Percentiles rank a stretch among this genome's conserved stretches.
Conservation (phyloP, 2,797 vertebrate species). For the Hippocampus kuda region DNA sequence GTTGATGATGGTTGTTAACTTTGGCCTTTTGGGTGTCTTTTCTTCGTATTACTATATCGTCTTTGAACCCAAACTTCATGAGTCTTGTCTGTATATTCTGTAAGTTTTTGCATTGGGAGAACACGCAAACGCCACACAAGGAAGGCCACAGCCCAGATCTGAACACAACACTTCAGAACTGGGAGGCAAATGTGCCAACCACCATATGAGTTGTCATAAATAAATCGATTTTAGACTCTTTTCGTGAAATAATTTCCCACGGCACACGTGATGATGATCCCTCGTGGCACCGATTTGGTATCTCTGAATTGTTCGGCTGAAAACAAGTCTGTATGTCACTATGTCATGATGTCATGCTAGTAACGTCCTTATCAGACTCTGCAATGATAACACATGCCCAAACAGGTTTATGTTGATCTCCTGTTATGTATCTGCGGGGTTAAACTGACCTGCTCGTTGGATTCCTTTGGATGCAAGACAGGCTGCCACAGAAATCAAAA, state of each 20-base stretch:
- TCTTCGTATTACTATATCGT: constrained; percentile 5
- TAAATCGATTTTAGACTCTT: neutral
- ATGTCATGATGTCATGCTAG: too few species aligned
- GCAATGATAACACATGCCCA: too few species aligned
- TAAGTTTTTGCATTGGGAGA: neutral
- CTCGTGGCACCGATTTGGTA: too few species aligned
- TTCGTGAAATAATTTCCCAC: neutral
- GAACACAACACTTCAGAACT: neutral
- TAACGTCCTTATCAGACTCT: too few species aligned
- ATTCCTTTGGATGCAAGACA: constrained; percentile 86
- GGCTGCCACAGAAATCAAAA: constrained; percentile 51
- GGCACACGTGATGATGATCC: too few species aligned
- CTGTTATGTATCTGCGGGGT: constrained; percentile 67
- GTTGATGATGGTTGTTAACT: constrained; percentile 16
- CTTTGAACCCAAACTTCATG: constrained; percentile 19
- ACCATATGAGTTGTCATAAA: neutral
- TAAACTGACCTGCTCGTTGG: constrained; percentile 84
- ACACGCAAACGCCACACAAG: neutral
- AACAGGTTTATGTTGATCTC: neutral
- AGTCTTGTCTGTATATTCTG: constrained; percentile 14
- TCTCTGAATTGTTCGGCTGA: too few species aligned
- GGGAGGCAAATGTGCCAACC: neutral
- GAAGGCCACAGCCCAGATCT: neutral
- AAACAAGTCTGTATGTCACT: too few species aligned
- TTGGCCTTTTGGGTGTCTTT: constrained; percentile 33